These are phyloP conservation scores for Drosophila ananassae DNA, from an alignment of 1,140 invertebrate species.

Conservation along the genomic window DNA sequence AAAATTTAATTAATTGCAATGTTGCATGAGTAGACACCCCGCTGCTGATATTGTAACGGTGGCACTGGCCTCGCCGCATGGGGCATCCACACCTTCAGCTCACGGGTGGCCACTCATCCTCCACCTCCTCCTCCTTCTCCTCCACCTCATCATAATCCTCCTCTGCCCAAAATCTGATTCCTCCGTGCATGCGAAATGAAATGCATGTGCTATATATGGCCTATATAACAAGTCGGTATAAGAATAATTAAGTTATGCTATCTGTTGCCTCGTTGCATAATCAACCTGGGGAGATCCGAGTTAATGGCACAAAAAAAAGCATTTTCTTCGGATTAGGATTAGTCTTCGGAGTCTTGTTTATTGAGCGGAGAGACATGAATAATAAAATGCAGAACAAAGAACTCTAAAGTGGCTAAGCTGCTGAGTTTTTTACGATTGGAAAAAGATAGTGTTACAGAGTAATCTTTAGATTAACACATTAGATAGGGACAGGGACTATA, in stretches of 20 bases:
- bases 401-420: slow-evolving; percentile 13
- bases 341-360: slow-evolving; percentile 22
- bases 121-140: slow-evolving; percentile 14
- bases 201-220: slow-evolving; percentile 46
- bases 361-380: slow-evolving; percentile 25
- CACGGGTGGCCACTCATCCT: slow-evolving; percentile 52
- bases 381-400: slow-evolving; percentile 26
- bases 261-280: slow-evolving; percentile 41
- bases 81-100: slow-evolving; percentile 67
- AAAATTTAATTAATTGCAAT: slow-evolving; percentile 82
- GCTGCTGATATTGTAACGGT: slow-evolving; percentile 69
- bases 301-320: slow-evolving; percentile 18
- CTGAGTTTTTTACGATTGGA: slow-evolving; percentile 9
- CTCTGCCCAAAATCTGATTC: background rate
- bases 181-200: slow-evolving; percentile 31
- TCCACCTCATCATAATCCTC: background rate
- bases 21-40: slow-evolving; percentile 76
- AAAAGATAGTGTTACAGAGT: background rate
- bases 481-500: background rate
- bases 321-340: slow-evolving; percentile 34
- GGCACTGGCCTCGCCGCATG: slow-evolving; percentile 72
- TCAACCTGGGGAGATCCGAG: slow-evolving; percentile 22
- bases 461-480: background rate
- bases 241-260: slow-evolving; percentile 48
- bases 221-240: slow-evolving; percentile 30